These are phyloP conservation scores for Hecatera dysodea DNA, from an alignment of 2,888 invertebrate genomes.

Conservation along the genomic window DNA sequence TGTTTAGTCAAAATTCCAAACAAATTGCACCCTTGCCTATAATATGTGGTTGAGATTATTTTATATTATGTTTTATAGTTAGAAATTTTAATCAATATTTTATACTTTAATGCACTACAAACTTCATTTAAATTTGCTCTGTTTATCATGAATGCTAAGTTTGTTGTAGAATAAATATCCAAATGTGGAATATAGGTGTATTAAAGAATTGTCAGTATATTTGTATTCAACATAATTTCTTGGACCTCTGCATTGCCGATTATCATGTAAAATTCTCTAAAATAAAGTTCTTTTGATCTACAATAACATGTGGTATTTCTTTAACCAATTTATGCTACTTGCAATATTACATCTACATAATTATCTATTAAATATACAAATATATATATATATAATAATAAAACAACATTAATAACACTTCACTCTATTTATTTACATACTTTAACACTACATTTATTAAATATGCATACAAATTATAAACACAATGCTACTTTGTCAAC, in stretches of 20 bases:
- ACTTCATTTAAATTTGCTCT: slow-evolving; percentile 82
- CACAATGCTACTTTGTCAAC: slow-evolving; percentile 21
- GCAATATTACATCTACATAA: slow-evolving; percentile 11
- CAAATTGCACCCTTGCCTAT: slow-evolving; percentile 82
- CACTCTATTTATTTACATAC: slow-evolving; percentile 43
- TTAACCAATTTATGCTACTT: slow-evolving; percentile 12
- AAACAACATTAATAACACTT: slow-evolving; percentile 36
- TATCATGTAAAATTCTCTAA: slow-evolving; percentile 90
- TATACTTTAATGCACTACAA: slow-evolving; percentile 81
- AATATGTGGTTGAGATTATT: slow-evolving; percentile 80
- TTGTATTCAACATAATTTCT: slow-evolving; percentile 89
- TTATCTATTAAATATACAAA: slow-evolving; percentile 12
- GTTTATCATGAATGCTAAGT: slow-evolving; percentile 83
- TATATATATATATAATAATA: no score
- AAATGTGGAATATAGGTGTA: slow-evolving; percentile 87
- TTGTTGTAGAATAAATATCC: slow-evolving; percentile 86
- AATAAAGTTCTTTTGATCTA: slow-evolving; percentile 91
- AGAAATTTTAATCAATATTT: slow-evolving; percentile 76
- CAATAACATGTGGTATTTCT: slow-evolving; percentile 58
- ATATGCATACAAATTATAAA: slow-evolving; percentile 16
- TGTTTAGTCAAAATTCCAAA: slow-evolving; percentile 77
- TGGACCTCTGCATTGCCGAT: slow-evolving; percentile 90
- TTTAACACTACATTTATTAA: slow-evolving; percentile 19
- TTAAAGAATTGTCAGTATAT: slow-evolving; percentile 87
- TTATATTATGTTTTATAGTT: slow-evolving; percentile 77